Evolutionary conservation across 2,113 vertebrate species (phyloP).

Genomic region (Pycnonotus jocosus): DNA sequence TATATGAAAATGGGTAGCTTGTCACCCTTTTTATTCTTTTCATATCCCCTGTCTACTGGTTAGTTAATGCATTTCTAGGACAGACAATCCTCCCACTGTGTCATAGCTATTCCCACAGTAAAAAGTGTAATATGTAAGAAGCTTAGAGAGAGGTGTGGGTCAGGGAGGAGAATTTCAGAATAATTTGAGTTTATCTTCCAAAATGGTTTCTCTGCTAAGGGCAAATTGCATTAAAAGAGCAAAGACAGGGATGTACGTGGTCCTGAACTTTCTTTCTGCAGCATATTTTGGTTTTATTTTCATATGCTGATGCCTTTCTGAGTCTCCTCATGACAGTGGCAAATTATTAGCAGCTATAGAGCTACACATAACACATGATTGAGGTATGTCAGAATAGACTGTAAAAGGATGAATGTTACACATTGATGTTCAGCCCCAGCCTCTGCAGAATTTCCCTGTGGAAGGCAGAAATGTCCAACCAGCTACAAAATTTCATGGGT

Average conservation of each 20-base stretch:
- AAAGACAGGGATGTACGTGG: not conserved
- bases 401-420: not conserved
- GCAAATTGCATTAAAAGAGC: not conserved
- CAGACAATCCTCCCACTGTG: not conserved
- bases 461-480: not conserved
- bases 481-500: not conserved
- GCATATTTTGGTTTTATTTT: not conserved
- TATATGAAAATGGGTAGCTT: not conserved
- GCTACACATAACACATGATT: not conserved
- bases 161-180: not conserved
- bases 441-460: not conserved
- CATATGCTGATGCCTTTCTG: not conserved
- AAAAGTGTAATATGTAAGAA: not conserved
- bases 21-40: not conserved
- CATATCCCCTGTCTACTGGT: not conserved
- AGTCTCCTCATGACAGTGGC: not conserved
- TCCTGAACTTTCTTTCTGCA: not conserved
- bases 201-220: not conserved
- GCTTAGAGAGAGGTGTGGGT: not conserved
- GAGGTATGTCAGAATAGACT: not conserved
- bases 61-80: constrained; percentile 45
- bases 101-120: not conserved
- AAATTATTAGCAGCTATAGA: not conserved
- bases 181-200: not conserved
- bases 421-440: not conserved